Evolutionary conservation across 1,140 invertebrate genomes (phyloP).

Genomic region (Drosophila ogumai): DNA sequence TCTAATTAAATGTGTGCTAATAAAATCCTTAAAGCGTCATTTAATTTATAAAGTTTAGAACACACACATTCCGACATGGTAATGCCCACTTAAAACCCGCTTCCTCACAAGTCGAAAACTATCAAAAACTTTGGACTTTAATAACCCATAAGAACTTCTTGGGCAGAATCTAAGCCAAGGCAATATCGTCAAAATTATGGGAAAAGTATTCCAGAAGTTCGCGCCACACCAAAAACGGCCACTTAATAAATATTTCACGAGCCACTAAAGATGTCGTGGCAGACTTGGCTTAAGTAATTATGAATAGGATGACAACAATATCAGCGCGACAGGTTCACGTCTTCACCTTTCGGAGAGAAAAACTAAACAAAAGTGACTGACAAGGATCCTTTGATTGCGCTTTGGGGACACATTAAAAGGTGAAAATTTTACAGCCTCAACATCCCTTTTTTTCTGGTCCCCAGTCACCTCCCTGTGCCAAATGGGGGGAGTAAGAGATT

Average conservation of each 20-base stretch:
- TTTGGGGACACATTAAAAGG: constrained; percentile 78
- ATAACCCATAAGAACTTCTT: constrained; percentile 38
- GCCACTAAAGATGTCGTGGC: constrained; percentile 62
- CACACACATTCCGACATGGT: not conserved
- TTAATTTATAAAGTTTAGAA: constrained; percentile 18
- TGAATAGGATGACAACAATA: constrained; percentile 27
- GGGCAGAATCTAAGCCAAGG: not conserved
- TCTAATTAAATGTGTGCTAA: constrained; percentile 5
- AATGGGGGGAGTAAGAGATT: constrained; percentile 1
- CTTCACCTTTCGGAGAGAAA: not conserved
- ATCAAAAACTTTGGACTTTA: constrained; percentile 37
- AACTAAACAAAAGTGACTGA: constrained; percentile 51
- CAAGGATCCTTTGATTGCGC: constrained; percentile 74
- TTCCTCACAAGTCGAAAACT: constrained; percentile 19
- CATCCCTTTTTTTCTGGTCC: not conserved
- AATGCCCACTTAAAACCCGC: constrained; percentile 14
- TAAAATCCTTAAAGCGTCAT: constrained; percentile 2
- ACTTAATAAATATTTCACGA: constrained; percentile 66
- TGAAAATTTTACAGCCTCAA: constrained; percentile 66
- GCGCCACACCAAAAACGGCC: not conserved
- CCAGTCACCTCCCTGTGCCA: not conserved
- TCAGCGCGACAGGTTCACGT: constrained; percentile 18
- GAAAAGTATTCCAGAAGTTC: constrained; percentile 35
- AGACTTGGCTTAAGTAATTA: constrained; percentile 75
- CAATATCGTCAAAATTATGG: constrained; percentile 25